These are phyloP conservation scores for Varanus salvator DNA, from an alignment of 2,113 vertebrate genomes.

Conservation along the genomic window DNA sequence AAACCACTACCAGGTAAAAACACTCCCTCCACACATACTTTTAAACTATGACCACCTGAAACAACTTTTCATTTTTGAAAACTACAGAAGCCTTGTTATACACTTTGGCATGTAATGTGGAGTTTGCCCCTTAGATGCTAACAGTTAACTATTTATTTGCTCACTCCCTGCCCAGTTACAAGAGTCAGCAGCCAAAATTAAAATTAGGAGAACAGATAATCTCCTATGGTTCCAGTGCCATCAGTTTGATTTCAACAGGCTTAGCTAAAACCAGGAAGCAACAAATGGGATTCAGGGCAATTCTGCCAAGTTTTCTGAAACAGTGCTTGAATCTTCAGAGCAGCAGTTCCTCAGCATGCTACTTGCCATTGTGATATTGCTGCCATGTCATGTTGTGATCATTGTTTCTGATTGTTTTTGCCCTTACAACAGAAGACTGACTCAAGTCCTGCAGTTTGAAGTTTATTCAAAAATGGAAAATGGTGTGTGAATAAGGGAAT, in stretches of 20 bases:
- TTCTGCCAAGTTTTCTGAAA: neutral
- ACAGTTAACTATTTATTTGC: neutral
- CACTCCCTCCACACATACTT: neutral
- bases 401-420: slow-evolving; percentile 31
- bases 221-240: neutral
- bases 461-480: slow-evolving; percentile 40
- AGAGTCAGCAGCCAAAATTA: neutral
- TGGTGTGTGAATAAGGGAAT: slow-evolving; percentile 35
- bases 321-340: slow-evolving; percentile 10
- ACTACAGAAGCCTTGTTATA: neutral
- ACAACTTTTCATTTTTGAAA: neutral
- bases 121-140: neutral
- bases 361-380: neutral
- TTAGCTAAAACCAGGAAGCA: neutral
- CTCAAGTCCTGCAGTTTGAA: neutral
- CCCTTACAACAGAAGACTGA: slow-evolving; percentile 4
- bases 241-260: neutral
- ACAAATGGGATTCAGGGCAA: neutral
- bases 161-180: neutral
- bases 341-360: neutral
- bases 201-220: neutral
- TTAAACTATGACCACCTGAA: neutral
- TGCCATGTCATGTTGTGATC: neutral
- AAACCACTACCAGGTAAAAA: neutral
- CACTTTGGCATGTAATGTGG: neutral